Evolutionary conservation across 2,797 vertebrate genomes (phyloP), one percentile per base, ranked within the genome.

Genomic region (Poecilia picta): DNA sequence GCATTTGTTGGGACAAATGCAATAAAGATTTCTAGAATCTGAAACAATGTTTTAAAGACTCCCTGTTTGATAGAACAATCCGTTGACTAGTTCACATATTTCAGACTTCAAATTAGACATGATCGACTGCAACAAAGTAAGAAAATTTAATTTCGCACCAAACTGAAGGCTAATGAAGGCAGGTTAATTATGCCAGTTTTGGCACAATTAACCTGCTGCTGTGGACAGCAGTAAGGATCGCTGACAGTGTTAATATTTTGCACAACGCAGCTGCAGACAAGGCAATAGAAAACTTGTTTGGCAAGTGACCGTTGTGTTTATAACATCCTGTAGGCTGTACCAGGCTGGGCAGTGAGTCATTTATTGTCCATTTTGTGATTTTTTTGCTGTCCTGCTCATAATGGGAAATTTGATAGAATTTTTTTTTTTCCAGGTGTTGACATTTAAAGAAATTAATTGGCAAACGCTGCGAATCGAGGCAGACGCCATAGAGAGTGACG

Each of bases 371-470:
- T 5, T 68, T 70, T 70, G 39, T 45, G 41, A 71, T 45, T 2
- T n/a, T n/a, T 45, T 68, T 13, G 68, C 25, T 45, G 20, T 45
- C 39, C 78, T 59, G 33, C 72, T 74, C 28, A 45, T 47, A 51
- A n/a, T 23, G 77, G 36, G 15, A 72, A 84, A 5, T 25, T 75
- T 78, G 85, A 28, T 55, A n/a, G 11, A 45, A 45, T 39, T 51
- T 77, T 4, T 83, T 83, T 25, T 88, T 76, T 75, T 76, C 75
- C 88, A 99, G 98, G 98, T 99, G 88, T 91, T 99, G 89, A 99
- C 98, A 0, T 99, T 99, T 94, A 99, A 99, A 93, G 98, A 99
- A 94, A 97, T 99, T 80, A 99, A 97, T 89, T 99, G 98, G 98
- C 98, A 99, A 94, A 99, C 97, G 64, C 95, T 99, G 79, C 93